A percentile compares a stretch with the other conserved stretches of the same genome.
Evolutionary conservation across 2,888 invertebrate genomes (phyloP).

Genomic region (Buathra laborator): DNA sequence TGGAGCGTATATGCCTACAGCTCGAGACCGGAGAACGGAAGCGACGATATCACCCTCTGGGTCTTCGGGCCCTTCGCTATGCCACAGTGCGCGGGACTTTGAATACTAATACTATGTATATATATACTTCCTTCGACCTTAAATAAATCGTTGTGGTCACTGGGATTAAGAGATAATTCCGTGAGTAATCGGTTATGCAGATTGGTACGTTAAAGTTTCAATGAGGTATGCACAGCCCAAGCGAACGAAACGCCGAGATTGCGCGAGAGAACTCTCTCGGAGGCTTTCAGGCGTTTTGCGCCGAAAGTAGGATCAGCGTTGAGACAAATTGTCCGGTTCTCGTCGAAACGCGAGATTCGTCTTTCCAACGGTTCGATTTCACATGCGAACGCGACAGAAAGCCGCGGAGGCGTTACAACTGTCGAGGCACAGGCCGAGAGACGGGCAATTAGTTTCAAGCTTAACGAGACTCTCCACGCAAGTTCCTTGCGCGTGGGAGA

Average conservation of each 20-base stretch:
- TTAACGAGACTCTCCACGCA: conserved; percentile 53
- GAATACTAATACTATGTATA: conserved; percentile 5
- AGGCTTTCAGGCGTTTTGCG: conserved; percentile 18
- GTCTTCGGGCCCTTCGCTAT: conserved; percentile 29
- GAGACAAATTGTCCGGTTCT: conserved; percentile 23
- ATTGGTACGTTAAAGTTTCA: conserved; percentile 75
- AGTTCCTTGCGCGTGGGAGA: conserved; percentile 51
- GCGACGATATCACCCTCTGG: conserved; percentile 10
- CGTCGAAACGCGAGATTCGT: conserved; percentile 29
- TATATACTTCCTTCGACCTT: conserved; percentile 9
- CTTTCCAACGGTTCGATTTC: conserved; percentile 49
- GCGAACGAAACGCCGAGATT: background rate
- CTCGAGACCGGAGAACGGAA: background rate
- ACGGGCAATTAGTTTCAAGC: conserved; percentile 60
- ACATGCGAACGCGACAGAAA: conserved; percentile 28
- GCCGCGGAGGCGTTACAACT: conserved; percentile 52
- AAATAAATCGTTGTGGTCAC: conserved; percentile 63
- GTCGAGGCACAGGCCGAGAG: conserved; percentile 19
- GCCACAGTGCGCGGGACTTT: conserved; percentile 40
- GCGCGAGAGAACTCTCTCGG: background rate
- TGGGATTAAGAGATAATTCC: conserved; percentile 73
- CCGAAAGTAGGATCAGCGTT: conserved; percentile 3
- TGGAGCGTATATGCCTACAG: background rate
- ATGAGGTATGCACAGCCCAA: conserved; percentile 55
- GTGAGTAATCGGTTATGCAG: conserved; percentile 76